phyloP scores from a whole-genome alignment of 2,888 invertebrate genomes.

The Diadegma fenestrale region DNA sequence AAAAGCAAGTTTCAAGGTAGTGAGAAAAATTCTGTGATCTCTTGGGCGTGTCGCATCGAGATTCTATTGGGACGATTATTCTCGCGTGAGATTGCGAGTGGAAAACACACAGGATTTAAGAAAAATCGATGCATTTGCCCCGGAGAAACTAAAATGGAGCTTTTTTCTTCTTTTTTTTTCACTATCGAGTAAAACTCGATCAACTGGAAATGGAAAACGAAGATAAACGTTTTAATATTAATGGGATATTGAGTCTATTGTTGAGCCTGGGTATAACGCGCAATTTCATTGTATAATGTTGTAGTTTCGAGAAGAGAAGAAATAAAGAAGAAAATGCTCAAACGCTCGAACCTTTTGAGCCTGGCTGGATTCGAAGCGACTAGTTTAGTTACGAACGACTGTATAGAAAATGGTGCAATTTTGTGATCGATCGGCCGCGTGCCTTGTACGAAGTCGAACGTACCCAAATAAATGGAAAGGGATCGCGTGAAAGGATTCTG shows the following conservation, averaged over 20 bases:
- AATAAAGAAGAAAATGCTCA: constrained; percentile 54
- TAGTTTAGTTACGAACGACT: constrained; percentile 57
- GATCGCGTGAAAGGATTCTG: constrained; percentile 40
- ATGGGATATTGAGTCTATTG: constrained; percentile 37
- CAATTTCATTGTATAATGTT: constrained; percentile 53
- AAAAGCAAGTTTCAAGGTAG: constrained; percentile 65
- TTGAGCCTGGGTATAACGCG: constrained; percentile 49
- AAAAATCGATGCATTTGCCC: not conserved
- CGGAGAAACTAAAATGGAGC: constrained; percentile 8
- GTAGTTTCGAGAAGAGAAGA: constrained; percentile 41
- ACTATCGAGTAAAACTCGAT: constrained; percentile 29
- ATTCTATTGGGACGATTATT: constrained; percentile 33
- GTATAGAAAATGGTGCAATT: constrained; percentile 65
- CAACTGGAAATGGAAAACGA: not conserved
- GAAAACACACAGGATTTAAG: constrained; percentile 9
- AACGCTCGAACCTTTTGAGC: constrained; percentile 36
- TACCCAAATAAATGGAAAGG: constrained; percentile 59
- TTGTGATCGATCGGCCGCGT: constrained; percentile 67
- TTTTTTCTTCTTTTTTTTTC: not conserved
- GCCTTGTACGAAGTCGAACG: constrained; percentile 61
- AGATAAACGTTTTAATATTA: constrained; percentile 2
- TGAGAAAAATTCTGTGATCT: constrained; percentile 65
- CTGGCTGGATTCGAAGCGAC: constrained; percentile 63
- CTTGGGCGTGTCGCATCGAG: constrained; percentile 63
- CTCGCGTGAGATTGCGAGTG: constrained; percentile 2